A percentile compares a stretch with the other conserved stretches of the same genome.
phyloP scores from a whole-genome alignment of 2,797 vertebrate species.

The Paedocypris micromegethes region DNA sequence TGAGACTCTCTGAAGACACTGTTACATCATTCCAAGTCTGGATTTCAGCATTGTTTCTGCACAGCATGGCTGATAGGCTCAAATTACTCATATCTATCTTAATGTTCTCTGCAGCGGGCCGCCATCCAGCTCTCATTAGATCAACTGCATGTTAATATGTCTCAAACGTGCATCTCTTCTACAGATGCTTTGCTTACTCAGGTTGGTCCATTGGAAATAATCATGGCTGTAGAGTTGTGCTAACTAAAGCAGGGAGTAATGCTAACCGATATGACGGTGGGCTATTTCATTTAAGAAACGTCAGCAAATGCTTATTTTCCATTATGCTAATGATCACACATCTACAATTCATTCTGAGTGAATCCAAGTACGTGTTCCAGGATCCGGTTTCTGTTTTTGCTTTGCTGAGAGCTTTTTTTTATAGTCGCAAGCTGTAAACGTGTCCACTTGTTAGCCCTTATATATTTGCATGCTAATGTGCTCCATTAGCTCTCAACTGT shows the following conservation, averaged over 20 bases:
- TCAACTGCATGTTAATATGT: conserved; percentile 32
- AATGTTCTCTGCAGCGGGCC: conserved; percentile 34
- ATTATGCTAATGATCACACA: not conserved
- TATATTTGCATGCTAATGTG: conserved; percentile 22
- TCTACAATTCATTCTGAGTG: not conserved
- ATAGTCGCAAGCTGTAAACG: conserved; percentile 10
- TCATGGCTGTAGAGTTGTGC: conserved; percentile 2
- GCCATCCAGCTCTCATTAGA: conserved; percentile 33
- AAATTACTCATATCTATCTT: conserved; percentile 40
- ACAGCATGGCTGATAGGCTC: conserved; percentile 30
- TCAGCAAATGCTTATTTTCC: no score
- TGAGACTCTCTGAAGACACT: conserved; percentile 35
- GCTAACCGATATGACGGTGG: no score
- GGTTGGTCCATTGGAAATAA: conserved; percentile 8
- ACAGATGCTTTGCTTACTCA: conserved; percentile 17
- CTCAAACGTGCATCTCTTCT: conserved; percentile 12
- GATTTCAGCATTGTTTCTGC: conserved; percentile 36
- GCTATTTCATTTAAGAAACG: no score
- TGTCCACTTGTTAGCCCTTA: conserved; percentile 19
- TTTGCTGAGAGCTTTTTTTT: not conserved
- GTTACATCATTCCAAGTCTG: conserved; percentile 43
- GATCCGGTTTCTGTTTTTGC: not conserved
- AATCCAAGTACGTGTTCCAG: not conserved
- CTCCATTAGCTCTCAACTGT: conserved; percentile 2
- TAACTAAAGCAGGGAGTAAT: not conserved